Percentiles rank a stretch among this genome's conserved stretches.
These are phyloP conservation scores for Rhagoletis pomonella DNA, from an alignment of 1,140 invertebrate genomes.

Conservation along the genomic window DNA sequence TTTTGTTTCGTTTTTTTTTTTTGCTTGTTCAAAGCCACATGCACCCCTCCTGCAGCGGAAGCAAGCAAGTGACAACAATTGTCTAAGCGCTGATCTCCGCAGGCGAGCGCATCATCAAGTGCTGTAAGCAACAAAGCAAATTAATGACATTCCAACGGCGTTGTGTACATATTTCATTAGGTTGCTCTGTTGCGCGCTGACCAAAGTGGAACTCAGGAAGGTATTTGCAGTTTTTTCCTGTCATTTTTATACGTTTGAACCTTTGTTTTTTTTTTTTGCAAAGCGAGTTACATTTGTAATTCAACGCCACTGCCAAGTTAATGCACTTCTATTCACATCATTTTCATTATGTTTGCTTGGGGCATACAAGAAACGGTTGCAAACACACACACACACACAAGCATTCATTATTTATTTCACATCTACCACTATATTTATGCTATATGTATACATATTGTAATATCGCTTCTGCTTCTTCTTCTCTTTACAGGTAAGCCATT, in stretches of 20 bases:
- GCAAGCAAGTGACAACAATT: neutral
- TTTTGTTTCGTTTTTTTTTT: neutral
- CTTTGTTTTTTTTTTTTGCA: neutral
- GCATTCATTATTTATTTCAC: neutral
- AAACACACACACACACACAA: neutral
- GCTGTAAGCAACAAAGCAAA: neutral
- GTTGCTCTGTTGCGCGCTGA: neutral
- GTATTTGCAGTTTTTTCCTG: too few relatives aligned
- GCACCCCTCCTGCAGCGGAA: neutral
- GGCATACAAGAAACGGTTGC: neutral
- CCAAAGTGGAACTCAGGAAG: neutral
- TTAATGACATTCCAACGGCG: neutral
- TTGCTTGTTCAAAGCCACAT: neutral
- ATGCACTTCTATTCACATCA: neutral
- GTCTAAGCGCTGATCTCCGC: neutral
- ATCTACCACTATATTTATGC: neutral
- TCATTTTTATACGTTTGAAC: neutral
- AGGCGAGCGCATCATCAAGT: neutral
- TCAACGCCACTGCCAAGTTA: neutral
- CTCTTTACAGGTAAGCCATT: conserved; percentile 41
- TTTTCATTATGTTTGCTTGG: neutral
- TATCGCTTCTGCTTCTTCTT: neutral
- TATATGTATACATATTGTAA: neutral
- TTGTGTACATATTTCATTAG: conserved; percentile 24
- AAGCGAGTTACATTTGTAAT: neutral